Base-by-base conservation (phyloP, 2,888 invertebrate species). In the Nudaria mundana region DNA sequence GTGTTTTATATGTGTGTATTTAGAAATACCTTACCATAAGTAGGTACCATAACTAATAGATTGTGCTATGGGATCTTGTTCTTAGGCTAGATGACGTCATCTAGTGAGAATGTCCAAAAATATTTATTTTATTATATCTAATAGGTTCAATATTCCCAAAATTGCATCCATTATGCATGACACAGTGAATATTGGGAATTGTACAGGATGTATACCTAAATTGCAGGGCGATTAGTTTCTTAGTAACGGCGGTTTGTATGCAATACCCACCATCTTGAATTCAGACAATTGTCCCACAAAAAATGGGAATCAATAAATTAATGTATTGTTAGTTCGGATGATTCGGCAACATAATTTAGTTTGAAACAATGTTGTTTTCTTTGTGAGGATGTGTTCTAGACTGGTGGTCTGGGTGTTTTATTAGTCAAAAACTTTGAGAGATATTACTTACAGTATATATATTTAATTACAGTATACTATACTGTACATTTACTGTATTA, bases 191-290 rank as follows among this genome's bases (percentile, higher is more conserved):
- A 55, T 55, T 56, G 47, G 15, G 58, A 54, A 56, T 45, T 52
- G 42, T 33, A 52, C 75, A 77, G 82, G 81, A 82, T 78, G 76
- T 78, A 62, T 76, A 76, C 73, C 81, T 74, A 85, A 85, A 85
- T 85, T 84, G 72, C 66, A 44, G 61, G 63, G 15, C 81, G 80
- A 85, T 85, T 86, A 86, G 75, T 73, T 85, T 85, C 86, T 58
- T 34, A 60, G 82, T 75, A 84, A 71, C 48, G 16, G 8, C 7
- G 44, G 49, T 73, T 74, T 34, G 61, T 71, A 73, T 75, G 66
- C 74, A 50, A 38, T 37, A 31, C 40, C 12, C 40, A 20, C 40
- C 14, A 23, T 22, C 15, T 16, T 28, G 45, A 32, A 30, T 15
- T 32, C 35, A 55, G 37, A 63, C 60, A 60, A 62, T 52, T 50